Evolutionary conservation across 2,113 vertebrate species (phyloP).

Genomic region (Acanthochromis polyacanthus): DNA sequence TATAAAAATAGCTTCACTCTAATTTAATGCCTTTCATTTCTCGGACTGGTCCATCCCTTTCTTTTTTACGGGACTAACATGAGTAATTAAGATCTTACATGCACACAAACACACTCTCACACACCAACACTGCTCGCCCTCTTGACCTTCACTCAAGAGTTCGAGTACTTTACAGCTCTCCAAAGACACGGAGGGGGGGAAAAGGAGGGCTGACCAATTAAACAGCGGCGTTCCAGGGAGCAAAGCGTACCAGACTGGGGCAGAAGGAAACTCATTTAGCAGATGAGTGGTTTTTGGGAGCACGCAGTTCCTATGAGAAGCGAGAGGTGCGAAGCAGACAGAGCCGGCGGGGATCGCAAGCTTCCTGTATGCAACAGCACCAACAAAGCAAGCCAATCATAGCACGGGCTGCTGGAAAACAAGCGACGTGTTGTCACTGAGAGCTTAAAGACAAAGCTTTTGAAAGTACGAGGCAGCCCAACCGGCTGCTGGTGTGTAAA

Average conservation of each 20-base stretch:
- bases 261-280: constrained; percentile 82
- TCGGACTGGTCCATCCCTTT: background rate
- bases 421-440: constrained; percentile 38
- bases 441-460: constrained; percentile 35
- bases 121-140: constrained; percentile 34
- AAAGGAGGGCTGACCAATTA: constrained; percentile 70
- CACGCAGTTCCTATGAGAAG: constrained; percentile 44
- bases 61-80: constrained; percentile 14
- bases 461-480: constrained; percentile 22
- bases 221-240: constrained; percentile 56
- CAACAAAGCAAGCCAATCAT: constrained; percentile 53
- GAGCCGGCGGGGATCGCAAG: constrained; percentile 45
- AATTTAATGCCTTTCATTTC: background rate
- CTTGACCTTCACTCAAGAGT: constrained; percentile 75
- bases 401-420: constrained; percentile 61
- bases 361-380: constrained; percentile 65
- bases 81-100: constrained; percentile 37
- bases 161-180: constrained; percentile 72
- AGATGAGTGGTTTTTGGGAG: constrained; percentile 70
- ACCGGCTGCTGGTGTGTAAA: constrained; percentile 12
- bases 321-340: constrained; percentile 62
- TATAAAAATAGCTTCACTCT: constrained; percentile 4
- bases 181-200: constrained; percentile 44
- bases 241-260: constrained; percentile 33
- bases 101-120: constrained; percentile 26